Evolutionary conservation across 2,888 invertebrate species (phyloP).

Genomic region (Adela reaumurella): DNA sequence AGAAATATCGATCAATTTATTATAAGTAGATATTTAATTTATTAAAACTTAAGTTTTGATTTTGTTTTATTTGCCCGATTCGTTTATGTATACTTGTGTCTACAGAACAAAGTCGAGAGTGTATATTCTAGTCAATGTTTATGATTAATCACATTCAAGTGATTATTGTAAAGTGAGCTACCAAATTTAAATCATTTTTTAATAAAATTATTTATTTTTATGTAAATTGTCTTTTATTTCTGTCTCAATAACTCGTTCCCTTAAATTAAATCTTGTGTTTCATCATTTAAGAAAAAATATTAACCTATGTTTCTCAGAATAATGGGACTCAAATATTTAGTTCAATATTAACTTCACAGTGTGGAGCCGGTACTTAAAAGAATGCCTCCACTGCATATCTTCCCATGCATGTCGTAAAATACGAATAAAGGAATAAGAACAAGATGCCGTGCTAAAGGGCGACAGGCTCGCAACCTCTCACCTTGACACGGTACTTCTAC

Average conservation of each 20-base stretch:
- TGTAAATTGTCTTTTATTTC: slow-evolving; percentile 30
- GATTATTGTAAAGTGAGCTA: background rate
- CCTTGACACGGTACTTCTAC: no score
- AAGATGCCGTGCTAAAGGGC: no score
- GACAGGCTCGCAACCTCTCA: no score
- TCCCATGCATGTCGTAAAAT: no score
- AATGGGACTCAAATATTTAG: no score
- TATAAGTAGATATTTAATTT: slow-evolving; percentile 49
- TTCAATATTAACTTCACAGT: no score
- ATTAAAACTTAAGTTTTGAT: slow-evolving; percentile 49
- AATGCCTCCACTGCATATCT: no score
- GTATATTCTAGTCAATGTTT: slow-evolving; percentile 44
- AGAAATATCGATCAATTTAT: slow-evolving; percentile 39
- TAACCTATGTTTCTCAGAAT: no score
- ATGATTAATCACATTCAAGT: background rate
- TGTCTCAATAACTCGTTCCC: background rate
- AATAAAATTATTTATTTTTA: slow-evolving; percentile 53
- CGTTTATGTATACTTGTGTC: slow-evolving; percentile 38
- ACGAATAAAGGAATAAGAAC: no score
- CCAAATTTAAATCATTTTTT: slow-evolving; percentile 16
- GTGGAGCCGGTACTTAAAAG: no score
- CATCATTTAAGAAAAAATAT: no score
- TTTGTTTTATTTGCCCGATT: slow-evolving; percentile 36
- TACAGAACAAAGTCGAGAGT: slow-evolving; percentile 46
- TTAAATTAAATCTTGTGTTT: no score